phyloP scores from a whole-genome alignment of 2,797 vertebrate genomes.

The Sebastes ruberrimus region DNA sequence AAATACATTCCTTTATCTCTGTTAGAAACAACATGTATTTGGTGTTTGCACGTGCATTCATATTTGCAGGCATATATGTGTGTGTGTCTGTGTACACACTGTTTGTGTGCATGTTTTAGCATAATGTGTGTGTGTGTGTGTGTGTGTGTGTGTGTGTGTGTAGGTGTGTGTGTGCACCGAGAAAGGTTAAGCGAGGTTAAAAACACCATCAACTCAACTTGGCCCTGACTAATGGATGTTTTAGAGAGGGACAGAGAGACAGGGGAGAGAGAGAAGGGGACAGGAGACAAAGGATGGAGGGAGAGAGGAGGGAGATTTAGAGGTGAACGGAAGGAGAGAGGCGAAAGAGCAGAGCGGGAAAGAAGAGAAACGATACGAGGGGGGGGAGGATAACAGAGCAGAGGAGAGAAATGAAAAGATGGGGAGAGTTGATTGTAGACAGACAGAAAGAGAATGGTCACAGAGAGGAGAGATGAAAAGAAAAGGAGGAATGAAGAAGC shows the following conservation, averaged over 20 bases:
- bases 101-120: background rate
- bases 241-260: conserved; percentile 64
- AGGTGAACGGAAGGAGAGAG: conserved; percentile 64
- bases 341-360: conserved; percentile 10
- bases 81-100: background rate
- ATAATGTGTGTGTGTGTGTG: background rate
- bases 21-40: background rate
- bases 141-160: background rate
- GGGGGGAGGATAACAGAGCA: background rate
- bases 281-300: conserved; percentile 61
- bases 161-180: conserved; percentile 3
- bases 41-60: background rate
- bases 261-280: conserved; percentile 38
- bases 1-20: conserved; percentile 16
- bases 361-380: conserved; percentile 9
- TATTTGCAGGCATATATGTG: background rate
- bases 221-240: conserved; percentile 82
- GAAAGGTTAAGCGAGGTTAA: conserved; percentile 80
- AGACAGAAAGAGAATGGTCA: conserved; percentile 1
- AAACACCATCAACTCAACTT: conserved; percentile 83
- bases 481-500: background rate
- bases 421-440: background rate
- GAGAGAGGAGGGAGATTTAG: conserved; percentile 50
- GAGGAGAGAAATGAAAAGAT: conserved; percentile 4
- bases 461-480: conserved; percentile 7